Evolutionary conservation across 2,797 vertebrate genomes (phyloP), one percentile per base, ranked within the genome.

Genomic region (Odontamblyopus rebecca): DNA sequence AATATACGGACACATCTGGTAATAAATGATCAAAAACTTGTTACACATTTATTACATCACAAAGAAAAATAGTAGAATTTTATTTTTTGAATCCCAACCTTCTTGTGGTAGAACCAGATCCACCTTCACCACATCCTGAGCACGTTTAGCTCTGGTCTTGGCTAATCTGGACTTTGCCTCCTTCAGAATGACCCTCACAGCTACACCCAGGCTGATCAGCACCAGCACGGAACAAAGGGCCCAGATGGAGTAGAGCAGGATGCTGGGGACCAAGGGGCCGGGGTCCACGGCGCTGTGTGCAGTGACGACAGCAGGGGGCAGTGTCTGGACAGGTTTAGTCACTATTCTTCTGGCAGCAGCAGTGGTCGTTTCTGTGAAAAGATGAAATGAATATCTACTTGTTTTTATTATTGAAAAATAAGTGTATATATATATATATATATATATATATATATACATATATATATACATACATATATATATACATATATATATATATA

Each of bases 201-300:
- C 86, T 3, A 92, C 56, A 56, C 54, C 73, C 48, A 93, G 32
- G 50, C 86, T 86, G 4, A 75, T 81, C 41, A 93, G n/a, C 61
- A 93, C 78, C 70, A 93, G 70, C 3, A 70, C 38, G 18, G 82
- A 18, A 71, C 86, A 87, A n/a, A 93, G 30, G 1, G 82, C 89
- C 73, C 93, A 75, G 44, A 93, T 74, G 9, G 85, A 75, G 80
- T 90, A 92, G 29, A 92, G 64, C 44, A 90, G n/a, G n/a, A 84
- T 12, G 0, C 69, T 67, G 2, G 86, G 51, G 48, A 82, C 75
- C 41, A 78, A 32, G 5, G 64, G n/a, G 3, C 30, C 41, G 0
- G 35, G 51, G 48, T 82, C 74, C 41, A 78, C 41, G 5, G 62
- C 19, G 3, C 26, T 41, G 4, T n/a, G 13, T 2, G 11, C 26